Conservation (phyloP, 2,113 vertebrate genomes). For the Struthio camelus region DNA sequence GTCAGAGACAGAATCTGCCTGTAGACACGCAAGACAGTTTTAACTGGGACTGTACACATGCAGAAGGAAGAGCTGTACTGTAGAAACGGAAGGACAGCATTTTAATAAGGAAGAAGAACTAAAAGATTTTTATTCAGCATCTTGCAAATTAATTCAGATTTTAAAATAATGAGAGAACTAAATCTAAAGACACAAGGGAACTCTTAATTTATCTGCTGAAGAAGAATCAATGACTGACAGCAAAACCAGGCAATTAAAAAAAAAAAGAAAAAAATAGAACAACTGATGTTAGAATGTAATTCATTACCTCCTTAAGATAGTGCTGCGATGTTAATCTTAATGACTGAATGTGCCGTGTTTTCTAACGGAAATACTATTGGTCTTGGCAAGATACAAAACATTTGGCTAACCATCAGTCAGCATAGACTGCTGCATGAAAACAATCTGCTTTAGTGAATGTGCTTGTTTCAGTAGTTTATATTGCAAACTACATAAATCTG, state of each 20-base stretch:
- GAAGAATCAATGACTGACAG: neutral
- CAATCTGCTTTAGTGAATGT: neutral
- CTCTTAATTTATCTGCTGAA: neutral
- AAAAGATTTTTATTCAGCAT: neutral
- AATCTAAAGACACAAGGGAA: neutral
- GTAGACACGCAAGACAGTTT: neutral
- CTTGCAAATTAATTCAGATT: neutral
- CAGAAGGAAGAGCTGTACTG: neutral
- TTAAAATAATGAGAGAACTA: slow-evolving; percentile 10
- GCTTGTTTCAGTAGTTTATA: neutral
- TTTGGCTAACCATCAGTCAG: neutral
- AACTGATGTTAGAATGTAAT: neutral
- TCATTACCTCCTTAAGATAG: neutral
- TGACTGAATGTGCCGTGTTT: neutral
- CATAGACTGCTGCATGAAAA: neutral
- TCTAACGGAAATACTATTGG: neutral
- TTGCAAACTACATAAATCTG: neutral
- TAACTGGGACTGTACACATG: neutral
- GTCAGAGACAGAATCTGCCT: neutral
- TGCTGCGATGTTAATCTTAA: neutral
- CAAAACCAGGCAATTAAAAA: neutral
- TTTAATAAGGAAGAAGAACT: neutral
- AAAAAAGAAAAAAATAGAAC: neutral
- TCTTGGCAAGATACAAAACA: neutral
- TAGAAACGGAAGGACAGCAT: neutral